These are phyloP conservation scores for Leptestheria dahalacensis DNA, from an alignment of 1,140 invertebrate genomes.

Conservation along the genomic window DNA sequence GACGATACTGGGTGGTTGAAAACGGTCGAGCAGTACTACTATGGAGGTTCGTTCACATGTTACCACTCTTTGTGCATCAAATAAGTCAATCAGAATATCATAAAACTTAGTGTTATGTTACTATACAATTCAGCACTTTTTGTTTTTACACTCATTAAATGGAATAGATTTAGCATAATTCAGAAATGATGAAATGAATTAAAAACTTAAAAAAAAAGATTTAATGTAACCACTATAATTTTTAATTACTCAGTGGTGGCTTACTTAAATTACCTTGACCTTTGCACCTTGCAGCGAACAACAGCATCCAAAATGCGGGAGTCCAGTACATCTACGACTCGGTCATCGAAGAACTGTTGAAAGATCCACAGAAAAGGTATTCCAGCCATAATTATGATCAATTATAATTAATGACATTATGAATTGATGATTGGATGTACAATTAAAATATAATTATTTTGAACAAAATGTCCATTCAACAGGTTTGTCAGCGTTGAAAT, in stretches of 20 bases:
- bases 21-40: slow-evolving; percentile 46
- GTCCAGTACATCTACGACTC: slow-evolving; percentile 34
- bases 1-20: slow-evolving; percentile 46
- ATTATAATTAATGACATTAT: not conserved
- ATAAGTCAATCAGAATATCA: no score
- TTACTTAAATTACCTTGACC: not conserved
- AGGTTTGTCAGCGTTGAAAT: slow-evolving; percentile 32
- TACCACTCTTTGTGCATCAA: no score
- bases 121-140: no score
- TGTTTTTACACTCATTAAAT: no score
- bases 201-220: no score
- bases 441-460: not conserved
- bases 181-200: no score
- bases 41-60: slow-evolving; percentile 28
- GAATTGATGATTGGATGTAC: not conserved
- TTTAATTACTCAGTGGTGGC: no score
- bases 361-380: slow-evolving; percentile 26
- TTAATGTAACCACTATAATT: not conserved
- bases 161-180: no score
- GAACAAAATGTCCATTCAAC: slow-evolving; percentile 17
- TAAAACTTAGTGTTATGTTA: no score
- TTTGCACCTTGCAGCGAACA: slow-evolving; percentile 20
- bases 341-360: slow-evolving; percentile 30
- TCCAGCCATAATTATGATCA: slow-evolving; percentile 12
- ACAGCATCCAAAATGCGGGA: slow-evolving; percentile 18